These are phyloP conservation scores for Phylloscopus trochiloides DNA, from an alignment of 2,113 vertebrate genomes.

Conservation along the genomic window DNA sequence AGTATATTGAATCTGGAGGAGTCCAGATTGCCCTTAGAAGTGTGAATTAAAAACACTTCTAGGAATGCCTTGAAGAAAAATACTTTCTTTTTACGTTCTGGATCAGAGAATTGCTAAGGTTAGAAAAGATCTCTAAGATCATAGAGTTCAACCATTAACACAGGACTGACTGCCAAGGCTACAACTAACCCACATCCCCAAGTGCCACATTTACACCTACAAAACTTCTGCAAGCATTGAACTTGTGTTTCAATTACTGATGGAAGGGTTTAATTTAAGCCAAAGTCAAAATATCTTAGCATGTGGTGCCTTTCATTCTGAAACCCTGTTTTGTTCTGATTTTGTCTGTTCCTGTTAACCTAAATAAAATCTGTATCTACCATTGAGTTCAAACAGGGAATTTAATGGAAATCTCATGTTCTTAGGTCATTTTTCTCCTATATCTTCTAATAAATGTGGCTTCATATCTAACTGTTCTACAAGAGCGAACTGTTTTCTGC, in stretches of 20 bases:
- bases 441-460: not conserved
- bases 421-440: not conserved
- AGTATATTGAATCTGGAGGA: not conserved
- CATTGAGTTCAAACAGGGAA: not conserved
- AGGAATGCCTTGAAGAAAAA: not conserved
- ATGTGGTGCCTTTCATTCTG: not conserved
- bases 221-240: not conserved
- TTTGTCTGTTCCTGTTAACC: not conserved
- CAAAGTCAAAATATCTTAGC: not conserved
- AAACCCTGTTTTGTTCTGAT: not conserved
- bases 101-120: not conserved
- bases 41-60: not conserved
- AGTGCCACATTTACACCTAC: not conserved
- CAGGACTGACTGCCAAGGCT: not conserved
- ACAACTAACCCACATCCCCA: not conserved
- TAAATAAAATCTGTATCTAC: not conserved
- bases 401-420: fast-evolving
- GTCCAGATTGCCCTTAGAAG: not conserved
- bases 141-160: not conserved
- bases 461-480: not conserved
- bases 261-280: not conserved
- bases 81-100: not conserved
- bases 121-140: not conserved
- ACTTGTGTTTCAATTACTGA: fast-evolving
- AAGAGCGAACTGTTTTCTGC: not conserved